Percentiles rank a stretch among this genome's conserved stretches.
phyloP scores from a whole-genome alignment of 2,888 invertebrate species.

The Lomographa bimaculata region DNA sequence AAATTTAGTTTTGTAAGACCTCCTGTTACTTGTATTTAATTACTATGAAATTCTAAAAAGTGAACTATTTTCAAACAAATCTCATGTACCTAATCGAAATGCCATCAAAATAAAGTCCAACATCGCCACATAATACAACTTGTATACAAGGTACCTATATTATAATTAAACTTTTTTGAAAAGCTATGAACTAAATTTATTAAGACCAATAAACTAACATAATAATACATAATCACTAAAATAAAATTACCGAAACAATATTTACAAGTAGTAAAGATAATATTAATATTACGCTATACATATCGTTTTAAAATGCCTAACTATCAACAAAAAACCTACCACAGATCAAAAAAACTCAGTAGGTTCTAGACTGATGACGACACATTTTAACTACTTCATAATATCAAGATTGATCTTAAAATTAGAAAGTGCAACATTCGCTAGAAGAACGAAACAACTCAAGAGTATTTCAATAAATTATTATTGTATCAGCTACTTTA shows the following conservation, averaged over 20 bases:
- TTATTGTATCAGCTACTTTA: conserved; percentile 64
- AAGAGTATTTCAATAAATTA: conserved; percentile 80
- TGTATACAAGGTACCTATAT: conserved; percentile 48
- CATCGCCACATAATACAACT: conserved; percentile 78
- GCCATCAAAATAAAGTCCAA: conserved; percentile 51
- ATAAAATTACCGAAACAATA: conserved; percentile 79
- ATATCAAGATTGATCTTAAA: conserved; percentile 72
- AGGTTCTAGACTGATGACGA: conserved; percentile 77
- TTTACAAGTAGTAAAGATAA: conserved; percentile 74
- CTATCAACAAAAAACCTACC: conserved; percentile 79
- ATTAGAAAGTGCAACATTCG: conserved; percentile 79
- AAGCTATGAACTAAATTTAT: conserved; percentile 52
- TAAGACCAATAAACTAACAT: conserved; percentile 62
- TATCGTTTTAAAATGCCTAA: conserved; percentile 65
- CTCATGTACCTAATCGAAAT: conserved; percentile 29
- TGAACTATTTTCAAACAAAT: conserved; percentile 36
- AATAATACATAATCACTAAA: conserved; percentile 74
- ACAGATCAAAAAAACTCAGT: conserved; percentile 68
- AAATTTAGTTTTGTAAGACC: conserved; percentile 60
- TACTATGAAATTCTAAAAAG: conserved; percentile 47
- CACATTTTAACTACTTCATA: conserved; percentile 74
- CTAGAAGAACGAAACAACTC: conserved; percentile 76
- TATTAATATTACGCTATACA: conserved; percentile 70
- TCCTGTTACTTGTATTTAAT: conserved; percentile 70
- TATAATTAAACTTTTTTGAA: conserved; percentile 61